Base-by-base conservation (phyloP, 2,797 vertebrate genomes). In the Chelidonichthys spinosus region DNA sequence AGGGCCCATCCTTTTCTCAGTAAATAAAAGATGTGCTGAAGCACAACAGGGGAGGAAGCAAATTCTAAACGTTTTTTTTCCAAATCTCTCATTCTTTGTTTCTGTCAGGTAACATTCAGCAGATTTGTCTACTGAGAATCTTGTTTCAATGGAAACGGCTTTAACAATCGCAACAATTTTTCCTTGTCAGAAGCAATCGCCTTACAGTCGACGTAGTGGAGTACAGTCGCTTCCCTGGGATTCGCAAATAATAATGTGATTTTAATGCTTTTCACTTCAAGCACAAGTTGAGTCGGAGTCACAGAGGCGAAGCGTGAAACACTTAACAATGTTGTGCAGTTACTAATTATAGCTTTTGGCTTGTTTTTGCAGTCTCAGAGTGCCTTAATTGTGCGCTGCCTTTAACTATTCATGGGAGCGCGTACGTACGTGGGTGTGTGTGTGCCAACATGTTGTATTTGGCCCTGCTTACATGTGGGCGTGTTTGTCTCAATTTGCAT, bases 61-160 rank as follows among this genome's bases (percentile, higher is more conserved):
- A 36, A 73, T 88, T 85, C 82, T 74, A 72, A 37, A 79, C 84
- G 73, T 58, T 72, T 77, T 86, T 86, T 82, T 73, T 81, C 78
- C 82, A 82, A 85, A 88, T 89, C 87, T 84, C 81, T 90, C 78
- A 65, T 84, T 82, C 63, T 81, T 75, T 76, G 79, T 86, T 82
- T 87, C 65, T 87, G 86, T 85, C 82, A 78, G 82, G 75, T 85
- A 88, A 73, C 69, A 65, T 81, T 80, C 70, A 61, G 69, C 53
- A 47, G 70, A 60, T 78, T 77, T 65, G 59, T 84, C 82, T 80
- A 73, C 76, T 76, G 80, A 81, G 79, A 65, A 77, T 79, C 69
- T 53, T 2, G 46, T 89, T 81, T 81, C 66, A 84, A 87, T 63
- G 69, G 49, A 69, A 81, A 53, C 25, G 2, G 59, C 66, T 86